Evolutionary conservation across 2,113 vertebrate genomes (phyloP), one percentile per base, ranked within the genome.

Genomic region (Gobiocypris rarus): DNA sequence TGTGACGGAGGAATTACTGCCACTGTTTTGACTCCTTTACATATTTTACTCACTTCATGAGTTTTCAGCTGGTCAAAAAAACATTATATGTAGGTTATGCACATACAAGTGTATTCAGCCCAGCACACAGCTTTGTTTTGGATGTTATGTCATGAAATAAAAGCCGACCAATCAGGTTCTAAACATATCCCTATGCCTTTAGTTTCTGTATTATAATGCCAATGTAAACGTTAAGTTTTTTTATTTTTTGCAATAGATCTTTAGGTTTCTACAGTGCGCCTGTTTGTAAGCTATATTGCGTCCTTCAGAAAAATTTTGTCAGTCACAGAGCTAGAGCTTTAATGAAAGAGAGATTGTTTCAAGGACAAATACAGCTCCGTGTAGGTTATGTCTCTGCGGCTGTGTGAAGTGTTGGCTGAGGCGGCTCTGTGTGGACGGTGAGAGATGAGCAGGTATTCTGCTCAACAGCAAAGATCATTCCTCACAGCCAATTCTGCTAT

Each of bases 361-460:
- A 45, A 61, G 76, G 75, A 80, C 83, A 84, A 31, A 84, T 43
- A 11, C 43, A 67, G 11, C 75, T 50, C 4, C 9, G 45, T 71
- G 75, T 70, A 48, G 45, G 63, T 61, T 28, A 54, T 52, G 67
- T 43, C 43, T 52, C 56, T 24, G 45, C 22, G n/a, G 73, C 19
- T 14, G 45, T 52, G 65, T 67, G 71, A 48, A 75, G 71, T 31
- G 65, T 63, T 71, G 77, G 43, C 75, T 56, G n/a, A 13, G 8
- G 74, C 1, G 2, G 15, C 19, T 61, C 26, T 75, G 59, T 67
- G 69, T 31, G 56, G 58, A 65, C 67, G 26, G 54, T 85, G 84
- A 81, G 58, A 50, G 79, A 54, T 81, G 69, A 22, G 38, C 83
- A 84, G 76, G 76, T 84, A 79, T 84, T 84, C 75, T 84, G 54